Evolutionary conservation across 2,888 invertebrate species (phyloP), one percentile per base, ranked within the genome.

Genomic region (Galerucella calmariensis): DNA sequence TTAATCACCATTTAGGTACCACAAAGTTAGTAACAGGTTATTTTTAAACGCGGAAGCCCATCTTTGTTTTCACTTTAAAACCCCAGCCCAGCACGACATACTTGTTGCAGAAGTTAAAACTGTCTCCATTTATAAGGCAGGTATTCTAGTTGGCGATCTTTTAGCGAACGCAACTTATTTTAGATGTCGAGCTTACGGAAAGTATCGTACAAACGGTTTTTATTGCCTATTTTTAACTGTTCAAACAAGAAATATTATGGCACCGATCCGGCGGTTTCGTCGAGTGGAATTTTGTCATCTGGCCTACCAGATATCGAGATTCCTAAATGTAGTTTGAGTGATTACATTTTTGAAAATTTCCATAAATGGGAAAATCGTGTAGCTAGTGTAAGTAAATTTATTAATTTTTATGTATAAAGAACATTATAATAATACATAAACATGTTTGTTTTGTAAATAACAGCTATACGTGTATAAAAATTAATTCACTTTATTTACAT

Each of bases 351-450:
- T 86, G 85, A 88, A 75, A 88, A 90, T 78, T 80, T 88, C 46
- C 88, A 88, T 73, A 58, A 44, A n/a, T 92, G 90, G 90, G 86
- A 89, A 12, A 89, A 91, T 78, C 88, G 89, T 78, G 90, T 91
- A 16, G 90, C 90, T 69, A 86, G 91, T 88, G 92, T 92, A 87
- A 91, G 91, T 90, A 77, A 24, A 63, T n/a, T 24, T 51, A 69
- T 48, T 51, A 2, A 65, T 51, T 53, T 63, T 27, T 12, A 44
- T 20, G 5, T 35, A 35, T 35, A 35, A 35, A 35, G 8, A 35
- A 35, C 35, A 35, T 35, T 35, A 35, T 35, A 35, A n/a, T n/a
- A n/a, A 27, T 27, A 2, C 27, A 27, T 27, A 27, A 27, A 27
- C 27, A 27, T 3, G 27, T 27, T 27, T 27, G 3, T 27, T 27